Evolutionary conservation across 2,113 vertebrate genomes (phyloP), one percentile per base, ranked within the genome.

Genomic region (Epinephelus moara): DNA sequence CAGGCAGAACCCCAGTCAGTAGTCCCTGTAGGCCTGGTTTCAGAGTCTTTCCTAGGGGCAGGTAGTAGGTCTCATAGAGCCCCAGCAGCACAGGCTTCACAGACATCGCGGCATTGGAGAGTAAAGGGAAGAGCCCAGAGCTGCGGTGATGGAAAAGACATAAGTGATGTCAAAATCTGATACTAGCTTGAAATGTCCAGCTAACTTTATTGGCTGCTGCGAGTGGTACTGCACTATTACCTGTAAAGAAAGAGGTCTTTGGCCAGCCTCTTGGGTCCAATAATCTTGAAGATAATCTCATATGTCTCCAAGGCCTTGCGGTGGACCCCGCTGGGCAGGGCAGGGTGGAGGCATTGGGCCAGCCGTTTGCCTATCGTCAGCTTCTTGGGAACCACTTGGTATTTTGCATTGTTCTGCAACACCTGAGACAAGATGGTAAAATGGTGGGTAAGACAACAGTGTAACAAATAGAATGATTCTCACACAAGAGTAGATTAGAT

Each of bases 161-260:
- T 0, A 3, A 15, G 19, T 15, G 3, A 50, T 23, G 40, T 67
- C 33, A 57, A 60, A 8, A 40, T 17, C 18, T 45, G 13, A 59
- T 64, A 67, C 3, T 2, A 25, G 21, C n/a, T 2, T 42, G 18
- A 55, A 72, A 45, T 37, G 33, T 37, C 33, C 33, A 37, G 6
- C 6, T 37, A 66, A 27, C 8, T 27, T 15, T 33, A 6, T 62
- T 23, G 6, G 19, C 17, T 47, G 13, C 12, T 59, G 50, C 5
- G 30, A 18, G 17, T 18, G 19, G 1, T 25, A 11, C 23, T n/a
- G 30, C 25, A 64, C 11, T 19, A 30, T 78, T 91, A 99, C 98
- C 98, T 99, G 92, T 99, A 99, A 45, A 99, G 96, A 94, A 99
- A 99, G 73, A 99, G 98, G 90, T 99, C 98, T 94, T 98, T 99